Evolutionary conservation across 2,113 vertebrate species (phyloP).

Genomic region (Aspidoscelis tigris): DNA sequence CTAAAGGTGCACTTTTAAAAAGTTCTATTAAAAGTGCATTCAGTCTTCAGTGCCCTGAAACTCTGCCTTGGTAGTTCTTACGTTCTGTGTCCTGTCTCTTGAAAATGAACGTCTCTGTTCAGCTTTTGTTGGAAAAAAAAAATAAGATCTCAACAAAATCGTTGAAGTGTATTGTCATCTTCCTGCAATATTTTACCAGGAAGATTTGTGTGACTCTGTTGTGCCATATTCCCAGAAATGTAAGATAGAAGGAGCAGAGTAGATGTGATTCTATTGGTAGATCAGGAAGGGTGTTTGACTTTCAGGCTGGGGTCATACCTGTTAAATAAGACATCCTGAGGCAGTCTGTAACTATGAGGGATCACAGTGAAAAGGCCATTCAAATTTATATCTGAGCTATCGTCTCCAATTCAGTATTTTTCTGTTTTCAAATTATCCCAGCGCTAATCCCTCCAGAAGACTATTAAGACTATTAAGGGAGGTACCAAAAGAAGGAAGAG

Average conservation of each 20-base stretch:
- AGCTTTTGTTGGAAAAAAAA: background rate
- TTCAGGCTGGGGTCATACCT: no score
- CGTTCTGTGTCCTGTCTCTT: background rate
- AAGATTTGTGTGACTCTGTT: background rate
- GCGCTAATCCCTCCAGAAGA: no score
- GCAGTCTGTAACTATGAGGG: no score
- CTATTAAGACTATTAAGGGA: no score
- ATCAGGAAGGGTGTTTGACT: background rate
- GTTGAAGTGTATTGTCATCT: background rate
- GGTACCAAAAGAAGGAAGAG: background rate
- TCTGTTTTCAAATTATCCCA: no score
- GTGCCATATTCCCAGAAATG: background rate
- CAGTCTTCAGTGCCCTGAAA: background rate
- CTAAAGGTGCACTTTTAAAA: background rate
- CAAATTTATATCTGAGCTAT: no score
- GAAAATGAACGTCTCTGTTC: background rate
- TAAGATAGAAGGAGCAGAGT: background rate
- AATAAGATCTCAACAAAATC: background rate
- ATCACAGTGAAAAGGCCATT: no score
- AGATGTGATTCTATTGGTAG: background rate
- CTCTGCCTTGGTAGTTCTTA: background rate
- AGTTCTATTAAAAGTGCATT: background rate
- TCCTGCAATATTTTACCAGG: background rate
- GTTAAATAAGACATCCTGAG: no score
- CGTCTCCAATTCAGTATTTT: no score